Conservation (phyloP, 2,888 invertebrate species). For the Gryllus longicercus region DNA sequence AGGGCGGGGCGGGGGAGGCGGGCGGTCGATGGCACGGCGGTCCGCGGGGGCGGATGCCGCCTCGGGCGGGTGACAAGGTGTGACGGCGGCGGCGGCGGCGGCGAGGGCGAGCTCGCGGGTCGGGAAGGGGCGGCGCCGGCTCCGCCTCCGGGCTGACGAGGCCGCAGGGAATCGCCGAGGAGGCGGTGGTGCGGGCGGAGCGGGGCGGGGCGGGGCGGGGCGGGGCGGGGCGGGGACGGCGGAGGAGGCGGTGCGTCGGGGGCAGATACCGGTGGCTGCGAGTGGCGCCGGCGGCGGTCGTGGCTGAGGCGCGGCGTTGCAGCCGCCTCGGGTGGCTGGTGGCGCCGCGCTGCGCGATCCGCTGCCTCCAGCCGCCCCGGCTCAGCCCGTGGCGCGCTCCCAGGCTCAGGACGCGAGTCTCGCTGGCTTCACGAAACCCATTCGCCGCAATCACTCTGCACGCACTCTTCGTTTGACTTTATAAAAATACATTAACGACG, state of each 20-base stretch:
- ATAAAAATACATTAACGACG: no score
- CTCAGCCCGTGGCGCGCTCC: no score
- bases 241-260: not conserved
- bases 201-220: no score
- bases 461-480: no score
- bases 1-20: no score
- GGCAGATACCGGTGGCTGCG: not conserved
- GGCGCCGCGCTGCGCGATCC: no score
- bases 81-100: not conserved
- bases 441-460: no score
- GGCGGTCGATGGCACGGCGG: not conserved
- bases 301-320: not conserved
- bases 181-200: not conserved
- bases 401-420: no score
- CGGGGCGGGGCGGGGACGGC: not conserved
- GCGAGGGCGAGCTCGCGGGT: not conserved
- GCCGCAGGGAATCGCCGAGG: not conserved
- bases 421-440: no score
- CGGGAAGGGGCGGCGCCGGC: not conserved
- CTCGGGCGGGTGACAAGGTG: not conserved
- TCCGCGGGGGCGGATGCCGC: not conserved
- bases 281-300: not conserved
- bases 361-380: no score
- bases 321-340: not conserved
- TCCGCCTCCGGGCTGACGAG: conserved; percentile 6